These are phyloP conservation scores for Eupithecia dodoneata DNA, from an alignment of 2,888 invertebrate species.

Conservation along the genomic window DNA sequence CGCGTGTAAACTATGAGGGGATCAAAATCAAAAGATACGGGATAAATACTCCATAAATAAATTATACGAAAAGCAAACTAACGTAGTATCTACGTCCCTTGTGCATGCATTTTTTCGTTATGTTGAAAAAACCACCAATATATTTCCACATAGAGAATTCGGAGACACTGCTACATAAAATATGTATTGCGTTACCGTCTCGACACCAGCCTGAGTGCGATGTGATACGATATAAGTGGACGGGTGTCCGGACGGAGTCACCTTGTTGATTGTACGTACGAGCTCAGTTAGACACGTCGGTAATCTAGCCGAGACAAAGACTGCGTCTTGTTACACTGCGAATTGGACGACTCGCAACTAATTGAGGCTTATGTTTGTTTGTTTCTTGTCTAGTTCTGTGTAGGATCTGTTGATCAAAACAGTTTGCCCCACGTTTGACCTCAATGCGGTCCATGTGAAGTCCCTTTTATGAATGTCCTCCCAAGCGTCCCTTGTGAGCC, in stretches of 20 bases:
- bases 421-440: not conserved
- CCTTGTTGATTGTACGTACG: slow-evolving; percentile 23
- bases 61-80: too few relatives aligned
- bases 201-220: slow-evolving; percentile 9
- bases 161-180: too few relatives aligned
- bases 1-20: too few relatives aligned
- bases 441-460: not conserved
- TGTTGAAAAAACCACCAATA: not conserved
- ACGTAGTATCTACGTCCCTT: not conserved
- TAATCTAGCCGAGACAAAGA: slow-evolving; percentile 12
- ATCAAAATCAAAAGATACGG: too few relatives aligned
- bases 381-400: slow-evolving; percentile 5
- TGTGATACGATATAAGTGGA: slow-evolving; percentile 24
- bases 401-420: not conserved
- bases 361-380: slow-evolving; percentile 10
- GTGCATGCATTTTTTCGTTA: not conserved
- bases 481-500: not conserved
- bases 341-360: not conserved
- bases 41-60: too few relatives aligned
- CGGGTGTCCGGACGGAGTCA: slow-evolving; percentile 20
- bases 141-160: too few relatives aligned
- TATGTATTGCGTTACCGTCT: not conserved
- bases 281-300: slow-evolving; percentile 10
- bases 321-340: slow-evolving; percentile 5
- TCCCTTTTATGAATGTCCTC: not conserved